Conservation (phyloP, 2,797 vertebrate species). For the Eremophila alpestris region DNA sequence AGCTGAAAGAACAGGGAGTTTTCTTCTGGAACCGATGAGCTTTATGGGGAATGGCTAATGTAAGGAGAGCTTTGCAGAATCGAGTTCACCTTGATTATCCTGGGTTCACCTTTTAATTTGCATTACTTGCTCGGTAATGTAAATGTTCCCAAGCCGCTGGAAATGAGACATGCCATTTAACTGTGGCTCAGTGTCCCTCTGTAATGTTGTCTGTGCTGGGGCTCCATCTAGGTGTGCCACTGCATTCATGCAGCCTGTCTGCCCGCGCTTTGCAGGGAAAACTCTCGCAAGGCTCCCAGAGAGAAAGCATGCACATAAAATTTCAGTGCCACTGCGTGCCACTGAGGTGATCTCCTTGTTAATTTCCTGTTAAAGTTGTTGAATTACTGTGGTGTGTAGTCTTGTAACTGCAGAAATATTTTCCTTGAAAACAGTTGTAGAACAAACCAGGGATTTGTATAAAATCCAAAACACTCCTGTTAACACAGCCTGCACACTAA, state of each 20-base stretch:
- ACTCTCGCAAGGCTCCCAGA: background rate
- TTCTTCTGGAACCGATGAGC: background rate
- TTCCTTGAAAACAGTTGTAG: background rate
- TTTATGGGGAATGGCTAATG: background rate
- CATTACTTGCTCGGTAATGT: background rate
- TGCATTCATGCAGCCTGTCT: background rate
- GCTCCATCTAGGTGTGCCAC: constrained; percentile 5
- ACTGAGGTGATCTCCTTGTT: background rate
- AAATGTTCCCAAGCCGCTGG: background rate
- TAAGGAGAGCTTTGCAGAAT: background rate
- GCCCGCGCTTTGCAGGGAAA: background rate
- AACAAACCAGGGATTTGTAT: background rate
- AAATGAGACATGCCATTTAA: background rate
- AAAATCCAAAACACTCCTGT: background rate
- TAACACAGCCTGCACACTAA: background rate
- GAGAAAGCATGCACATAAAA: background rate
- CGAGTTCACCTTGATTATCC: background rate
- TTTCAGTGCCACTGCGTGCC: background rate
- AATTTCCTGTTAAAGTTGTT: background rate
- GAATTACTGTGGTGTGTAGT: background rate
- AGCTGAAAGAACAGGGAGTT: background rate
- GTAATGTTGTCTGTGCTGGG: background rate
- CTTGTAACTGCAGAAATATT: background rate
- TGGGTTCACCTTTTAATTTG: background rate
- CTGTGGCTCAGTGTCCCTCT: background rate